phyloP scores from a whole-genome alignment of 2,113 vertebrate genomes.

The Xiphias gladius region DNA sequence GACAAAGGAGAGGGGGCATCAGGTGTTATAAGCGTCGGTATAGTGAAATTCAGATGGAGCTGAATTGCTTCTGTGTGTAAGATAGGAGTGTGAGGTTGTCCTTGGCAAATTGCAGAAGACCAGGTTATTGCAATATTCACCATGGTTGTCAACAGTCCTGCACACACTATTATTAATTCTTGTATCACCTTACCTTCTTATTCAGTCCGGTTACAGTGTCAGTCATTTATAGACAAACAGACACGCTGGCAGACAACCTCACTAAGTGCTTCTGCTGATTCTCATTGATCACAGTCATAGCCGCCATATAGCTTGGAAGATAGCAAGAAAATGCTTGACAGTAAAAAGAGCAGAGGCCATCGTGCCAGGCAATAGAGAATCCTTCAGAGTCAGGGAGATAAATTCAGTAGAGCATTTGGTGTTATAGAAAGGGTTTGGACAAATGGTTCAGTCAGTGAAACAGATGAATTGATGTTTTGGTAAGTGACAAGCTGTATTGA shows the following conservation, averaged over 20 bases:
- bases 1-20: not conserved
- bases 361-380: constrained; percentile 13
- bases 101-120: constrained; percentile 73
- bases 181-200: not conserved
- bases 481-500: constrained; percentile 37
- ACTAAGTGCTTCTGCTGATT: constrained; percentile 49
- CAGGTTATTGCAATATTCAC: not conserved
- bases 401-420: constrained; percentile 33
- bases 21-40: not conserved
- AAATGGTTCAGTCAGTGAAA: constrained; percentile 28
- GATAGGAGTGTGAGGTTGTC: constrained; percentile 68
- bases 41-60: constrained; percentile 8
- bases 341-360: constrained; percentile 52
- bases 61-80: constrained; percentile 54
- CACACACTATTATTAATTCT: constrained; percentile 2
- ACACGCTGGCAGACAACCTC: constrained; percentile 3
- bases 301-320: constrained; percentile 25
- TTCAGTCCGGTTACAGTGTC: constrained; percentile 18
- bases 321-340: constrained; percentile 40
- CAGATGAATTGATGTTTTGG: constrained; percentile 57
- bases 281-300: constrained; percentile 49
- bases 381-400: constrained; percentile 29
- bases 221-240: not conserved
- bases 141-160: not conserved
- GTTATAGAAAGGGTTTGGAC: constrained; percentile 50